phyloP scores from a whole-genome alignment of 2,113 vertebrate species.

The Percopsis transmontana region DNA sequence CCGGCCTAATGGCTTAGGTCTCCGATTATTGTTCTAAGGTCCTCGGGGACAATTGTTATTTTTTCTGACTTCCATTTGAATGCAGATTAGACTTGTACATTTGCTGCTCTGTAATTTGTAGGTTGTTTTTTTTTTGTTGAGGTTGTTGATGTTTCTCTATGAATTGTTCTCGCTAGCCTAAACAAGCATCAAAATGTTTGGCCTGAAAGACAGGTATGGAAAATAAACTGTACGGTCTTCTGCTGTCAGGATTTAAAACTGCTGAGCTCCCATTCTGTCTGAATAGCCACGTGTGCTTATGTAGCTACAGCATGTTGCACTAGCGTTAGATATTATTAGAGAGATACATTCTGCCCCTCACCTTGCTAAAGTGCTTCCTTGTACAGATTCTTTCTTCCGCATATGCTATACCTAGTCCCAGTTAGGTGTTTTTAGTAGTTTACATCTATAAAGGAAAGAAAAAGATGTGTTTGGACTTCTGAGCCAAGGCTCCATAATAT shows the following conservation, averaged over 20 bases:
- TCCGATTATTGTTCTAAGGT: slow-evolving; percentile 31
- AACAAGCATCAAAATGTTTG: slow-evolving; percentile 26
- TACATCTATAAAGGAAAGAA: slow-evolving; percentile 52
- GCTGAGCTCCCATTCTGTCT: slow-evolving; percentile 56
- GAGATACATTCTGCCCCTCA: slow-evolving; percentile 31
- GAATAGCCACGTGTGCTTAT: slow-evolving; percentile 29
- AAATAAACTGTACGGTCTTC: slow-evolving; percentile 31
- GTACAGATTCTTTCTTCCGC: slow-evolving; percentile 15
- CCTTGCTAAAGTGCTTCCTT: slow-evolving; percentile 32
- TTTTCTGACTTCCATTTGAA: slow-evolving; percentile 20
- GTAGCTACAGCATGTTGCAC: slow-evolving; percentile 29
- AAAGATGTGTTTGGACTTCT: slow-evolving; percentile 67
- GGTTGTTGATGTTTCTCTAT: background rate
- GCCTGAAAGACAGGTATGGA: slow-evolving; percentile 33
- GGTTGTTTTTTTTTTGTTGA: background rate
- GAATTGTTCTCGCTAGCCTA: background rate
- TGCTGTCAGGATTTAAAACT: slow-evolving; percentile 38
- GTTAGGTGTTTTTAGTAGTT: slow-evolving; percentile 65
- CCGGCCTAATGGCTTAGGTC: slow-evolving; percentile 47
- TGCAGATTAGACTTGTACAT: background rate
- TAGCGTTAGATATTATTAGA: slow-evolving; percentile 44
- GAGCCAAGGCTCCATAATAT: slow-evolving; percentile 70
- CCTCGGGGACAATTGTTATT: slow-evolving; percentile 16
- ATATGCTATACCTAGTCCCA: slow-evolving; percentile 60
- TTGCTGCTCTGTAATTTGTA: slow-evolving; percentile 5